Base-by-base conservation (phyloP, 2,888 invertebrate genomes). In the Lithophane semibrunnea region DNA sequence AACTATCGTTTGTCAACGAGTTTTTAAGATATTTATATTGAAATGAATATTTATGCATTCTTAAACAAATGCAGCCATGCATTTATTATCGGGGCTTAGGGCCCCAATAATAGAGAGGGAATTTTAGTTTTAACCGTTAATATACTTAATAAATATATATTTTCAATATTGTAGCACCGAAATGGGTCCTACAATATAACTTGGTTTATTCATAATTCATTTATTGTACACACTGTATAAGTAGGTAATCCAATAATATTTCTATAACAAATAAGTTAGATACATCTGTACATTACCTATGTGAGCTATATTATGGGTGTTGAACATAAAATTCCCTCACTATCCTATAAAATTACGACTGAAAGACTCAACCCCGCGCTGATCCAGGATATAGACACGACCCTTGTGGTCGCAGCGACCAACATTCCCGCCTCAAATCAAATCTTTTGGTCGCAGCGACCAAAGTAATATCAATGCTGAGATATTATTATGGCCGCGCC, bases 51-150 rank as follows among this genome's bases (percentile, higher is more conserved):
- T 91, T 93, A 93, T 93, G 95, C 95, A 95, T 95, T 95, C 91
- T 95, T 95, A 94, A 95, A 95, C 95, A 95, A 95, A 95, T 95
- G 95, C 95, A 93, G 92, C 90, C 91, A 89, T 91, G 90, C 90
- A 90, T 90, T 85, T 91, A 89, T 91, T 88, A 94, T 93, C 90
- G 91, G 88, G 91, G 88, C 90, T 77, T 81, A 56, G 63, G 82
- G 88, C 90, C 93, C 89, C 93, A 93, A 94, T 92, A 87, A 92
- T 91, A 52, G 77, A 58, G 65, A 72, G 82, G 77, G 67, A 68
- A 85, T 72, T 82, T 83, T 82, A 85, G 56, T 37, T 77, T 77
- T 54, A 77, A 72, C 49, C 8, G 5, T 29, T 1, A 29, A 29
- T 29, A 29, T 29, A 29, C 29, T 0, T 64, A 56, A 21, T 52